Evolutionary conservation across 2,888 invertebrate genomes (phyloP), one percentile per base, ranked within the genome.

Genomic region (Blastobasis adustella): DNA sequence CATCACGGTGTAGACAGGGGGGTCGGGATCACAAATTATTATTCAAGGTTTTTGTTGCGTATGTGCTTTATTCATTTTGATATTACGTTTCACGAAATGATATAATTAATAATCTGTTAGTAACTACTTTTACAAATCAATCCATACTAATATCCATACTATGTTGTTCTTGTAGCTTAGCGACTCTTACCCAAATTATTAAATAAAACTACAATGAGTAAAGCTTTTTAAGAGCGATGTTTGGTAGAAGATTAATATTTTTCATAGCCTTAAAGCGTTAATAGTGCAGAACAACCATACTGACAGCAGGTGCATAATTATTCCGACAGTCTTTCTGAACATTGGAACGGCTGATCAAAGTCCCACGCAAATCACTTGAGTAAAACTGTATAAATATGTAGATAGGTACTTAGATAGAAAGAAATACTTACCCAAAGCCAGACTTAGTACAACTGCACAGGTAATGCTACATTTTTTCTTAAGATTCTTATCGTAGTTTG

Each of bases 391-490:
- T 40, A 8, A 8, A 40, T 40, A 8, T 9, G 7, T 8, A 40
- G 9, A 40, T 40, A 40, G 6, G 40, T 40, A 40, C 40, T 40
- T 40, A 6, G 40, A 4, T 8, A 43, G 43, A 10, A 49, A 43
- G 45, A 10, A 38, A 6, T 49, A 51, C 51, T 45, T 40, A 49
- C 52, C 23, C 38, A 46, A 23, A 47, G 39, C 43, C 45, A 46
- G 10, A 36, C 38, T 39, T 4, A 54, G 10, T 9, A 50, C 45
- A 44, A 47, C 37, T 1, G 45, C 47, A 40, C 51, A 47, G 36
- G 51, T 51, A 36, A 51, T 8, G 23, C 8, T 36, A 10, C 45
- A 45, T n/a, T 9, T 42, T 9, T 5, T 8, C 1, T 5, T 42
- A 5, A 42, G 42, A n/a, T 5, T 42, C 8, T 4, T 5, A 1